Base-by-base conservation (phyloP, 2,888 invertebrate species). In the Dichetophora obliterata region DNA sequence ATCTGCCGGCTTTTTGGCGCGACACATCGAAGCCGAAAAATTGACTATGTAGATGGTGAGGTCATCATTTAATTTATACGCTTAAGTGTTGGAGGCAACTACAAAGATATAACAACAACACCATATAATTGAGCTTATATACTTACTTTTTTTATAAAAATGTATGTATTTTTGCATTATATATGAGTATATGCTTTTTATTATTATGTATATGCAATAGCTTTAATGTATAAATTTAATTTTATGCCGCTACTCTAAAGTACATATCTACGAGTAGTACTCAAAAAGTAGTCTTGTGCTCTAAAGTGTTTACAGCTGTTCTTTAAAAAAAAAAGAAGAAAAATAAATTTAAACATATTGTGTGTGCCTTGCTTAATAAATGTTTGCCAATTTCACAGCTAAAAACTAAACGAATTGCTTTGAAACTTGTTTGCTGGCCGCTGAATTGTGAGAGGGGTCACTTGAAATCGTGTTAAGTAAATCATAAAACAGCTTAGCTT, bases 51-150 rank as follows among this genome's bases (percentile, higher is more conserved):
- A 31, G n/a, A 52, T 52, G 24, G 57, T 70, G 70, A 70, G 52
- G 54, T 70, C 70, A 70, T 70, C 70, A 70, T 54, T 54, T n/a
- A 54, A 70, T 70, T 54, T 70, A 68, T 34, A 27, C 14, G 34
- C 9, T 54, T 27, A 19, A 27, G 69, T 31, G 43, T 66, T 37
- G 66, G 43, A 3, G 8, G 8, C 16, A 43, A 27, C 27, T 0
- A 57, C 5, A 65, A 31, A 37, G 6, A 37, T 31, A 19, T 65
- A 3, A 65, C 34, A 54, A 19, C 54, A 19, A 19, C 19, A 54
- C 19, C 19, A 19, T 43, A 43, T 43, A 43, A 43, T 11, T 43
- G 1, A 43, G 43, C 43, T 37, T 37, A 37, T 5, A 8, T 37
- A 37, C 37, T 37, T 37, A 37, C 37, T 37, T 2, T 43, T 43